A percentile compares a stretch with the other conserved stretches of the same genome.
phyloP scores from a whole-genome alignment of 2,113 vertebrate species.

The Oreochromis aureus region DNA sequence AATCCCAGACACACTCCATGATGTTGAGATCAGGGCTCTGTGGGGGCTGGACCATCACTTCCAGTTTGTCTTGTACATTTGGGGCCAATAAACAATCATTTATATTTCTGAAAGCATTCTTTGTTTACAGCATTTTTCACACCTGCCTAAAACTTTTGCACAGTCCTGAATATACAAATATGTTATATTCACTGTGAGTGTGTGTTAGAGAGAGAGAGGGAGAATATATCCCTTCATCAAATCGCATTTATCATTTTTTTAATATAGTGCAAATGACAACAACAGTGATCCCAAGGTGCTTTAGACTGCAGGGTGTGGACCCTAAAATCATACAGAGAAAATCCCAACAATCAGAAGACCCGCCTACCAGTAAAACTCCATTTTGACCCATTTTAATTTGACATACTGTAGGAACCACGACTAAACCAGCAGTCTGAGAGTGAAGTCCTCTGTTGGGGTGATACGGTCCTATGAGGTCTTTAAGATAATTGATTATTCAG shows the following conservation, averaged over 20 bases:
- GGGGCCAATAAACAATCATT: too few species aligned
- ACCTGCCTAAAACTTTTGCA: too few species aligned
- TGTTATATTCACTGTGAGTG: neutral
- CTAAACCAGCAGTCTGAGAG: neutral
- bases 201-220: accelerated
- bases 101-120: too few species aligned
- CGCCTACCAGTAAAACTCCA: accelerated
- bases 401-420: accelerated
- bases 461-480: neutral
- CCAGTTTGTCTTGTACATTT: neutral
- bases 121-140: too few species aligned
- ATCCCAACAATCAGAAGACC: neutral
- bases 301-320: neutral
- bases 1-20: accelerated
- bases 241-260: accelerated
- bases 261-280: neutral
- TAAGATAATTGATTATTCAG: neutral
- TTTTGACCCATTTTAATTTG: neutral
- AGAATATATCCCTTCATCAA: neutral
- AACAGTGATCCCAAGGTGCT: neutral
- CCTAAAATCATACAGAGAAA: neutral
- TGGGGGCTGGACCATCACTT: neutral
- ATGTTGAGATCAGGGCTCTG: neutral
- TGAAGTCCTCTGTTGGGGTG: accelerated
- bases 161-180: too few species aligned